These are phyloP conservation scores for Chymomyza procnemis DNA, from an alignment of 2,888 invertebrate genomes.

Conservation along the genomic window DNA sequence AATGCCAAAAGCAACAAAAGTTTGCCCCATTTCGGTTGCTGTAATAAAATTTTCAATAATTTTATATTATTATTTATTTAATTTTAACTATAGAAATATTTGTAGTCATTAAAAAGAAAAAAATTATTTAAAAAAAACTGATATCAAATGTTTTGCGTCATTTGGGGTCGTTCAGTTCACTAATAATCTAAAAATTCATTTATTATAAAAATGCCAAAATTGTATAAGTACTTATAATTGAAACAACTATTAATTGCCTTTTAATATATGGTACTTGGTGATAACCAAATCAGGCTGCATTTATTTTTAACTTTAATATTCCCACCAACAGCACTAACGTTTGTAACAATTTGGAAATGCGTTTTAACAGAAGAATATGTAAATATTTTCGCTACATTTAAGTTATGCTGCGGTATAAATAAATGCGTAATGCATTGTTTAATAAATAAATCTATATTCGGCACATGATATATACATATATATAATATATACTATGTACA, in stretches of 20 bases:
- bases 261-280: neutral
- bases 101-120: neutral
- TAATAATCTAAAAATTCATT: neutral
- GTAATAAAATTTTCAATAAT: too few relatives aligned
- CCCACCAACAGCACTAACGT: neutral
- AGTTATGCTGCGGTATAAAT: neutral
- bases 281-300: neutral
- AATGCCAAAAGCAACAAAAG: constrained; percentile 83
- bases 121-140: neutral
- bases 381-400: neutral
- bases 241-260: neutral
- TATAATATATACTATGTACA: neutral
- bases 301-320: neutral
- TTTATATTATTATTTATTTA: neutral
- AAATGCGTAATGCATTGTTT: neutral
- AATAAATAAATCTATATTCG: neutral
- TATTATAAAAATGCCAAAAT: neutral
- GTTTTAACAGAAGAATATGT: neutral
- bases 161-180: constrained; percentile 4
- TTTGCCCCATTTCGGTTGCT: constrained; percentile 74
- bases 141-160: constrained; percentile 40
- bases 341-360: too few relatives aligned
- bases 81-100: neutral
- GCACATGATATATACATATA: neutral
- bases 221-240: neutral